Evolutionary conservation across 2,797 vertebrate species (phyloP), one percentile per base, ranked within the genome.

Genomic region (Paguma larvata): DNA sequence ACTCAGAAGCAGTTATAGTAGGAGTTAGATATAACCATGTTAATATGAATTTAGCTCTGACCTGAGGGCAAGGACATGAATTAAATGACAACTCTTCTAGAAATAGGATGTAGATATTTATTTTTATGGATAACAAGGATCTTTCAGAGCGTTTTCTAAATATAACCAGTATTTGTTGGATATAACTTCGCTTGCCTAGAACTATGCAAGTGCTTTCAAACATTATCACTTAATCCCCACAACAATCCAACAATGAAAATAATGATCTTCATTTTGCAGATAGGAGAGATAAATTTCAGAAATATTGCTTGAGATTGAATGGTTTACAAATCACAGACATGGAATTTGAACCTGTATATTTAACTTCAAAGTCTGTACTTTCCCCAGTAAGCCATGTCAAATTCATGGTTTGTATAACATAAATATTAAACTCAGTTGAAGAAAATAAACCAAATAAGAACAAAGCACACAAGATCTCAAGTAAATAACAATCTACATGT

Each of bases 101-200:
- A 91, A 79, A 65, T 86, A 11, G 21, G 30, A 85, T 85, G 27
- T 34, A 79, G 10, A n/a, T 78, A 59, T 46, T 77, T 84, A 67
- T 67, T 85, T 90, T 85, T 95, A 63, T 30, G 16, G 41, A n/a
- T 86, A 91, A 62, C 19, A 95, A 63, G n/a, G 27, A 30, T 78
- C 30, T 90, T 80, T 86, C 23, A 86, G 85, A 85, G 48, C 62
- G 25, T 48, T 80, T 91, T 80, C n/a, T 63, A 65, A 79, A 80
- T 41, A 51, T 51, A 41, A 90, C 16, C 59, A 70, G n/a, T 80
- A 80, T 72, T 70, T 91, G 48, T 77, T 90, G 15, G 51, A 41
- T 3, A 53, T 41, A 70, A 85, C 9, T 38, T 78, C 46, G 48
- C 53, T 91, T 91, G n/a, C 15, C 73, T 34, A 41, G 72, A 95